phyloP scores from a whole-genome alignment of 2,797 vertebrate species.

The Monodelphis domestica region DNA sequence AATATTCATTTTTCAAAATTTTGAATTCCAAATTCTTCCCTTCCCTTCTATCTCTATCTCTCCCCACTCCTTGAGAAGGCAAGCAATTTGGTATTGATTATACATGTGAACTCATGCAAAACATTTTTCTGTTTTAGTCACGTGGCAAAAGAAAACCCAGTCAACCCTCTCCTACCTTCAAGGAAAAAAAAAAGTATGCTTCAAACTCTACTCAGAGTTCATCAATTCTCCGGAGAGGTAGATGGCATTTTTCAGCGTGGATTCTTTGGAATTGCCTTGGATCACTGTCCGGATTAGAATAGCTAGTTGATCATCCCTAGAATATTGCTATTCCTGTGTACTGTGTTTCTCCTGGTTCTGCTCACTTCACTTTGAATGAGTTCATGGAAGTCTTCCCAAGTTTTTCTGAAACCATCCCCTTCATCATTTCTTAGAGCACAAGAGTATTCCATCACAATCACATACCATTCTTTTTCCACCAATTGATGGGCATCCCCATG shows the following conservation, averaged over 20 bases:
- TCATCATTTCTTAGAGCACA: not conserved
- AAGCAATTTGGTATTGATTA: not conserved
- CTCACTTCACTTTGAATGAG: not conserved
- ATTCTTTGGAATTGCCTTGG: not conserved
- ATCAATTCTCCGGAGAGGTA: not conserved
- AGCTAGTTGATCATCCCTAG: not conserved
- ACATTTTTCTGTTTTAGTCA: not conserved
- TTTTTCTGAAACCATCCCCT: not conserved
- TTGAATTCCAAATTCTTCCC: not conserved
- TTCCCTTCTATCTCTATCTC: not conserved
- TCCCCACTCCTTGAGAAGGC: not conserved
- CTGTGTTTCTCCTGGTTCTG: not conserved
- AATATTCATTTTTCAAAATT: not conserved
- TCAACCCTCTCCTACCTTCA: too few relatives aligned
- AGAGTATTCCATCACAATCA: not conserved
- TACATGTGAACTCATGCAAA: not conserved
- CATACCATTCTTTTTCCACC: not conserved
- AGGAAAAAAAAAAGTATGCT: not conserved
- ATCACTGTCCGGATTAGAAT: not conserved
- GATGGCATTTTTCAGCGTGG: not conserved
- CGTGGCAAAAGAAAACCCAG: too few relatives aligned
- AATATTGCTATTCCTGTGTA: not conserved
- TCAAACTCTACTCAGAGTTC: not conserved
- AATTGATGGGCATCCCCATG: not conserved
- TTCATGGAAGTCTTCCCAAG: not conserved